Percentiles rank a stretch among this genome's conserved stretches.
These are phyloP conservation scores for Ametastegia equiseti DNA, from an alignment of 2,888 invertebrate genomes.

Conservation along the genomic window DNA sequence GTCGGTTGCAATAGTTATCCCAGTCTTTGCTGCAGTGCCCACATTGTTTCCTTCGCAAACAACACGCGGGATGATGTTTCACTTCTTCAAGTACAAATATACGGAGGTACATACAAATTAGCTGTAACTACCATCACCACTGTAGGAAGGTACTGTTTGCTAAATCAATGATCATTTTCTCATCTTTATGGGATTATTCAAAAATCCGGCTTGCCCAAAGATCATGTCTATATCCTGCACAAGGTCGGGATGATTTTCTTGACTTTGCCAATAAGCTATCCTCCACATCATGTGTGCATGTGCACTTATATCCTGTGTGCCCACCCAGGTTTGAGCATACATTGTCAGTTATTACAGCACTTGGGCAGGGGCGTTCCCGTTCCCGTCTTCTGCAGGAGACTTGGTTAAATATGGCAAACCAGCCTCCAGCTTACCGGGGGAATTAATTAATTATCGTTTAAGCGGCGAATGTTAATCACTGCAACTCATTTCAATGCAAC, in stretches of 20 bases:
- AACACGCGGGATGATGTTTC: not conserved
- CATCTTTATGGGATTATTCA: not conserved
- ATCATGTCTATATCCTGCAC: not conserved
- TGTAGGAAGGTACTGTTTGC: not conserved
- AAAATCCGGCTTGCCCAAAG: not conserved
- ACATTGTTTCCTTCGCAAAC: not conserved
- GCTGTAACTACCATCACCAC: not conserved
- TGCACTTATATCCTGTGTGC: not conserved
- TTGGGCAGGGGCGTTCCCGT: slow-evolving; percentile 40
- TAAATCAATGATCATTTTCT: not conserved
- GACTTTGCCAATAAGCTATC: not conserved
- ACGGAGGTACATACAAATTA: not conserved
- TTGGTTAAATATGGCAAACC: slow-evolving; percentile 28
- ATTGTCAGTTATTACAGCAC: slow-evolving; percentile 39
- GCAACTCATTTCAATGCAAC: slow-evolving; percentile 7
- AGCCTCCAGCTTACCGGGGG: slow-evolving; percentile 22
- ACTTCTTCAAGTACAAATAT: not conserved
- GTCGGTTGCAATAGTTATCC: slow-evolving; percentile 24
- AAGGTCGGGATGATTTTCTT: slow-evolving; percentile 6
- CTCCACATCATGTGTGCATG: not conserved
- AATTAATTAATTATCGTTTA: slow-evolving; percentile 33
- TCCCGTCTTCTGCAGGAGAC: slow-evolving; percentile 30
- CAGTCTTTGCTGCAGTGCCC: not conserved
- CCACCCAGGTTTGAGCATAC: not conserved
- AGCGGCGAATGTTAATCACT: slow-evolving; percentile 22